Evolutionary conservation across 2,113 vertebrate species (phyloP).

Genomic region (Aythya baeri): DNA sequence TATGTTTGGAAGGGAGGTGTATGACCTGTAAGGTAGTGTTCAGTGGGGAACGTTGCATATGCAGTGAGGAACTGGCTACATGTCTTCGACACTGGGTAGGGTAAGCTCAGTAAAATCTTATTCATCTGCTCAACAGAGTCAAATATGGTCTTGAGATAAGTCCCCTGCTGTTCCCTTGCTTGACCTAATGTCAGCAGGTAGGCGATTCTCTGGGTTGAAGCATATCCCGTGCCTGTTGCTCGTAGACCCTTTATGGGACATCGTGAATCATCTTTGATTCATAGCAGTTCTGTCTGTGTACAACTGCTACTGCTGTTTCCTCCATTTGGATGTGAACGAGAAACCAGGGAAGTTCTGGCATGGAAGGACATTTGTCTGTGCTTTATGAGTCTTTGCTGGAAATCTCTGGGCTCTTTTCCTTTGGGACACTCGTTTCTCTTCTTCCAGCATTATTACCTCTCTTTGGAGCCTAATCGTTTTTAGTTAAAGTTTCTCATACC

Average conservation of each 20-base stretch:
- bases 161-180: not conserved
- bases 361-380: not conserved
- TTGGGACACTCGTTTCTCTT: not conserved
- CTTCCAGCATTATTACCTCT: not conserved
- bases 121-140: not conserved
- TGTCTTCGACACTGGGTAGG: not conserved
- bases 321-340: not conserved
- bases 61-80: not conserved
- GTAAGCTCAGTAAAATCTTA: not conserved
- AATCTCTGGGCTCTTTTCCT: not conserved
- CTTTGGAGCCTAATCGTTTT: not conserved
- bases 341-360: not conserved
- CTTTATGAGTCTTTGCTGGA: not conserved
- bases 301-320: not conserved
- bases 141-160: not conserved
- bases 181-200: not conserved
- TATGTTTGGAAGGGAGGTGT: conserved; percentile 7
- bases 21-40: conserved; percentile 6
- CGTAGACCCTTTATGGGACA: not conserved
- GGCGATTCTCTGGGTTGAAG: not conserved
- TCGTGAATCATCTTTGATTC: not conserved
- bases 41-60: not conserved
- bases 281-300: not conserved
- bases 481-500: not conserved
- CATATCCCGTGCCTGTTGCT: not conserved